phyloP scores from a whole-genome alignment of 2,888 invertebrate genomes.

The Platynereis dumerilii region DNA sequence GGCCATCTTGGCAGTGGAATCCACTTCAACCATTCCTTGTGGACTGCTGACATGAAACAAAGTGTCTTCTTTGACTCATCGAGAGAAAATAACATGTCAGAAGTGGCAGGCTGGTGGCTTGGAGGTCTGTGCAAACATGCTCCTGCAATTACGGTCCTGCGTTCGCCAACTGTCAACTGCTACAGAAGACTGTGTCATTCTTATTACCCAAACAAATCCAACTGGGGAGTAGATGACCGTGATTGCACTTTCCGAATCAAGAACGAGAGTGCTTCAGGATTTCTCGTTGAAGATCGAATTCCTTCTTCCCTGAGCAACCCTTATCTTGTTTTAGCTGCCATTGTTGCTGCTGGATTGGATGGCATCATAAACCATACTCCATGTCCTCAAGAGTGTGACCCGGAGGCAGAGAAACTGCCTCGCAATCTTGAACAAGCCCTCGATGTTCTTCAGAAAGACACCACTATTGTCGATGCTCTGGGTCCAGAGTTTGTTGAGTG shows the following conservation, averaged over 20 bases:
- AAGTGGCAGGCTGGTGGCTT: slow-evolving; percentile 32
- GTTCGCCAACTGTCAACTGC: slow-evolving; percentile 39
- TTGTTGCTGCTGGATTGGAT: slow-evolving; percentile 37
- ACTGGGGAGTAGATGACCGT: slow-evolving; percentile 38
- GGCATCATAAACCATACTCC: slow-evolving; percentile 28
- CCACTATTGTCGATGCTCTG: slow-evolving; percentile 26
- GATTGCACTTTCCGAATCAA: slow-evolving; percentile 30
- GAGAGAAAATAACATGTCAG: slow-evolving; percentile 22
- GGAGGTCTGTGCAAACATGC: slow-evolving; percentile 36
- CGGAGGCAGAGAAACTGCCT: slow-evolving; percentile 22
- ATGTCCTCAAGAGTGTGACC: background rate
- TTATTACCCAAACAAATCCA: slow-evolving; percentile 24
- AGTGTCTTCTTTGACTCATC: slow-evolving; percentile 30
- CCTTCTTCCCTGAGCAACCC: slow-evolving; percentile 32
- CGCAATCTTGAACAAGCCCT: slow-evolving; percentile 30
- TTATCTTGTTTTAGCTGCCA: slow-evolving; percentile 36
- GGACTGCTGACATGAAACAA: slow-evolving; percentile 12
- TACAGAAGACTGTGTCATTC: slow-evolving; percentile 32
- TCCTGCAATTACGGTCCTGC: slow-evolving; percentile 34
- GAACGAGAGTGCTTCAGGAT: slow-evolving; percentile 5
- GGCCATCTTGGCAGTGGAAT: slow-evolving; percentile 22
- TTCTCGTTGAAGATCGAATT: slow-evolving; percentile 36
- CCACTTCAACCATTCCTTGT: slow-evolving; percentile 41
- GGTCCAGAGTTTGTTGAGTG: slow-evolving; percentile 34
- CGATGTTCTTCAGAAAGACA: slow-evolving; percentile 26